phyloP scores from a whole-genome alignment of 2,113 vertebrate genomes.

The Alligator mississippiensis region DNA sequence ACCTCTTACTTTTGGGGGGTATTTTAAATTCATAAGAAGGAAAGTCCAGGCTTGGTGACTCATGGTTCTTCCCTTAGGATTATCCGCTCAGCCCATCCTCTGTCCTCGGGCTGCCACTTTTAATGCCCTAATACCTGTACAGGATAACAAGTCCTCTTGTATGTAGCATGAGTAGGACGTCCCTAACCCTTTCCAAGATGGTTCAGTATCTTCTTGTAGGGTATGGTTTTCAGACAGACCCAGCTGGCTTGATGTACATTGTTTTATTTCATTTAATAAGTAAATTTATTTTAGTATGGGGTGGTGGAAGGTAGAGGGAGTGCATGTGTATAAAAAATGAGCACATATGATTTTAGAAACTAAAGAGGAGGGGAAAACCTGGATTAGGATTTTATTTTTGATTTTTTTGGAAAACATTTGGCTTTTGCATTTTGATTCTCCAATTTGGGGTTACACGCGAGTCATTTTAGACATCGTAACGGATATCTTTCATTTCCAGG shows the following conservation, averaged over 20 bases:
- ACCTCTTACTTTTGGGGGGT: neutral
- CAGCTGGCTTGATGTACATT: neutral
- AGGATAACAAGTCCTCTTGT: neutral
- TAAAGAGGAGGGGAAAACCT: neutral
- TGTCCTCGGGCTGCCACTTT: rapidly evolving
- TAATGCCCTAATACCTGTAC: neutral
- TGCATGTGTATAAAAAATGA: no score
- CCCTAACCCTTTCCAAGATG: conserved; percentile 30
- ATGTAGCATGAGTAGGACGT: rapidly evolving
- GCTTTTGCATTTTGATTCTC: neutral
- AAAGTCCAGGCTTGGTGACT: neutral
- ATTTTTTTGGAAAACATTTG: neutral
- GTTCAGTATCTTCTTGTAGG: neutral
- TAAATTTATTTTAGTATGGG: neutral
- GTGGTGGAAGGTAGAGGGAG: neutral
- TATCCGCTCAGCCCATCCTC: neutral
- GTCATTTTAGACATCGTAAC: neutral
- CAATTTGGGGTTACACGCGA: neutral
- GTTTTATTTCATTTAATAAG: conserved; percentile 33
- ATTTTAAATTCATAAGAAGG: neutral
- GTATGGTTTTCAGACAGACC: rapidly evolving
- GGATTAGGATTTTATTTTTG: neutral
- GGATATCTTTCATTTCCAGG: no score
- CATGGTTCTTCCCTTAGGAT: neutral
- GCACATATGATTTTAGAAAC: conserved; percentile 23